Base-by-base conservation (phyloP, 2,797 vertebrate species). In the Gymnoscopelus microlampas region DNA sequence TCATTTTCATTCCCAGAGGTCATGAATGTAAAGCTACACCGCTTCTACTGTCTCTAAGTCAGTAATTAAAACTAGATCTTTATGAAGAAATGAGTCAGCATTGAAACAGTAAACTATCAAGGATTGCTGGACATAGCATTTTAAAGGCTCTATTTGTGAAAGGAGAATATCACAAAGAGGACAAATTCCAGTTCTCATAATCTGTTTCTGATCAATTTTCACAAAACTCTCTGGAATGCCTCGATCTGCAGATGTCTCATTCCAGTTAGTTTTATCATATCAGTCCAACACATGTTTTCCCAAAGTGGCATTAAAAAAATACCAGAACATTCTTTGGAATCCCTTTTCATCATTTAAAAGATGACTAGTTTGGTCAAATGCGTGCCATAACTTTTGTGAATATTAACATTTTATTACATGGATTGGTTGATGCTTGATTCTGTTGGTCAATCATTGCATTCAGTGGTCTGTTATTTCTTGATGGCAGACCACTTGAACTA, bases 61-160 rank as follows among this genome's bases (percentile, higher is more conserved):
- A 60, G n/a, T 83, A 66, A 83, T 77, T 66, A 63, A 75, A 76
- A 53, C 80, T 81, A 71, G 32, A 73, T 53, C 51, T 47, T 44
- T 35, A 11, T 61, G 71, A 63, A 48, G 13, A 59, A 55, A 15
- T 14, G 63, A 72, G 51, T 59, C 51, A 62, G 62, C 50, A 32
- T 4, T 60, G 23, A 64, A 70, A 58, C 44, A 53, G 6, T 53
- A 59, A 32, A 50, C 44, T 19, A n/a, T 57, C 35, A 50, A 5
- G 5, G 11, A 35, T 76, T 53, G 55, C 24, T 5, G 57, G 35
- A 26, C 23, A 63, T 44, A 54, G 0, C 12, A 66, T 15, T 23
- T 51, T 50, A 50, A 60, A 75, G 47, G n/a, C 63, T 51, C 39
- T 63, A 19, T 19, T 61, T 44, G 62, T 48, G 49, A 72, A 44